Evolutionary conservation across 2,888 invertebrate genomes (phyloP).

Genomic region (Macrosoma leucophasiata): DNA sequence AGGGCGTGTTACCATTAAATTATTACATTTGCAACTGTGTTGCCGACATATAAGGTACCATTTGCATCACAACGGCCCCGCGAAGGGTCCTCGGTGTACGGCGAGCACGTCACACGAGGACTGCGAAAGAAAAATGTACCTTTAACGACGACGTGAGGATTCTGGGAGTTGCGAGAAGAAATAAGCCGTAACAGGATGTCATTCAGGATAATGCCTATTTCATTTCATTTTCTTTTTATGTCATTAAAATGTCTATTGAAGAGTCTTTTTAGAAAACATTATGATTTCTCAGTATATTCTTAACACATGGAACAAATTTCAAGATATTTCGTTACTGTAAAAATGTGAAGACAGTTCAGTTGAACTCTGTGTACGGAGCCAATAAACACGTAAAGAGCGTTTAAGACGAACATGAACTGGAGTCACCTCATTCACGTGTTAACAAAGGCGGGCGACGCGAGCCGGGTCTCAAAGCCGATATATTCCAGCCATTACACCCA

Average conservation of each 20-base stretch:
- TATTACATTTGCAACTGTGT: slow-evolving; percentile 71
- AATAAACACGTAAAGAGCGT: too few species aligned
- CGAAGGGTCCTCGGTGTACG: slow-evolving; percentile 62
- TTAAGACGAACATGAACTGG: slow-evolving; percentile 2
- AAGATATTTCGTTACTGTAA: too few species aligned
- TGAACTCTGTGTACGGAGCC: too few species aligned
- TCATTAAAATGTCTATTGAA: slow-evolving; percentile 30
- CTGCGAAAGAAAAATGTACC: slow-evolving; percentile 75
- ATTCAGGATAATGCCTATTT: slow-evolving; percentile 68
- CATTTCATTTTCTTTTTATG: slow-evolving; percentile 37
- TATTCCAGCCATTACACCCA: slow-evolving; percentile 52
- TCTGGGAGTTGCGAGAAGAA: slow-evolving; percentile 65
- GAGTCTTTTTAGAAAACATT: not conserved
- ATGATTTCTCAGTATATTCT: too few species aligned
- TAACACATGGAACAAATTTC: too few species aligned
- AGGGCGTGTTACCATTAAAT: slow-evolving; percentile 65
- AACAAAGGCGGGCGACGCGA: slow-evolving; percentile 39
- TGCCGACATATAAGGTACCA: slow-evolving; percentile 58
- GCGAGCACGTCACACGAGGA: slow-evolving; percentile 66
- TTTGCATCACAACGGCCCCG: slow-evolving; percentile 49
- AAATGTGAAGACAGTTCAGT: too few species aligned
- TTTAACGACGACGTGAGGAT: slow-evolving; percentile 71
- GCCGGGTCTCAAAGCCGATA: slow-evolving; percentile 48
- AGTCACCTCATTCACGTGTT: slow-evolving; percentile 23
- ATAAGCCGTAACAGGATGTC: slow-evolving; percentile 74